Evolutionary conservation across 2,113 vertebrate genomes (phyloP), one percentile per base, ranked within the genome.

Genomic region (Thryonomys swinderianus): DNA sequence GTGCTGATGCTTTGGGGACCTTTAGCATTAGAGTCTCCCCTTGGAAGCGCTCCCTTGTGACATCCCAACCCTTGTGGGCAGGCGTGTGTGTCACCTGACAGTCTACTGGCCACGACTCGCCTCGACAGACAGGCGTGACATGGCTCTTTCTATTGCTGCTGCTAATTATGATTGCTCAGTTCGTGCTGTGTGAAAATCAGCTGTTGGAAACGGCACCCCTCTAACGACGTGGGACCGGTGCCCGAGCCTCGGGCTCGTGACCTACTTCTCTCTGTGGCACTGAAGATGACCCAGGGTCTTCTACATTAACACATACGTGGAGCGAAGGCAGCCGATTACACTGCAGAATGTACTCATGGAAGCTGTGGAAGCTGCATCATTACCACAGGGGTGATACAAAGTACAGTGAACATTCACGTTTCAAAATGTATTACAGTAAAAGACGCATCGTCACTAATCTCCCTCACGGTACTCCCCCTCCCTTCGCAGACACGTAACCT

Each of bases 261-360:
- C 27, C 21, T 27, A 51, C 16, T 13, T 40, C 64, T 61, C 45
- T 61, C 42, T 85, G 25, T 18, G 53, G 30, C 37, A n/a, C 42
- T 62, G 5, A n/a, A 34, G 45, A 51, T 61, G 48, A 64, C 40
- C 14, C 14, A 3, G 45, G 59, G 1, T 1, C 12, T 40, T 32
- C 32, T 71, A 18, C 9, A 1, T 34, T 5, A 45, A 27, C 27
- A 12, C 53, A 3, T 8, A 0, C 2, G 11, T 27, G 10, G 25
- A 13, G 25, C 16, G 1, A 84, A 62, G 83, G 32, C 76, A 32
- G 1, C 78, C 21, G 0, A 0, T 67, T 21, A 30, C 1, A 11
- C 34, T 12, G 62, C 27, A 51, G 30, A 84, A 57, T 53, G 69
- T 25, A 40, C 67, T 80, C 30, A 5, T 25, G 20, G 10, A 9